These are phyloP conservation scores for Hirundichthys speculiger DNA, from an alignment of 2,113 vertebrate species.

Conservation along the genomic window DNA sequence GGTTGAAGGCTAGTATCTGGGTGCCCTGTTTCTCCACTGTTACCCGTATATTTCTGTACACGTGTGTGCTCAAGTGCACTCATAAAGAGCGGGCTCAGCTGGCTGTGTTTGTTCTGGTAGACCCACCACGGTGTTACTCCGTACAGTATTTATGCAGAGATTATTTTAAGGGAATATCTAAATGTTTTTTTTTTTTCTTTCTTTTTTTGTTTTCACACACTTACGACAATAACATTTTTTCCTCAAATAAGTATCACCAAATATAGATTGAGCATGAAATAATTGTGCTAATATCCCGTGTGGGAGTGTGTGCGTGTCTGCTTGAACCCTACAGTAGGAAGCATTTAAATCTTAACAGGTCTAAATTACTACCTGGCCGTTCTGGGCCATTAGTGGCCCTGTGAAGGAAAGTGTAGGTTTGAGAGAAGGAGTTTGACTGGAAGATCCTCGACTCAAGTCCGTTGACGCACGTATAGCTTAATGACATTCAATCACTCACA, in stretches of 20 bases:
- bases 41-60: too few species aligned
- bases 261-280: neutral
- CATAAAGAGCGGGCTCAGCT: too few species aligned
- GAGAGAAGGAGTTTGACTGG: constrained; percentile 21
- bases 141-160: neutral
- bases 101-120: too few species aligned
- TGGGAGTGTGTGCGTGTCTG: neutral
- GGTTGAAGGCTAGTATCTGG: too few species aligned
- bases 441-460: constrained; percentile 24
- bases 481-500: constrained; percentile 62
- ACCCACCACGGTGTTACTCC: too few species aligned
- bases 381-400: constrained; percentile 37
- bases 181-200: too few species aligned
- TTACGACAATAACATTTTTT: too few species aligned
- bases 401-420: constrained; percentile 51
- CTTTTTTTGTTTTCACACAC: too few species aligned
- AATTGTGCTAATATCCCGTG: neutral
- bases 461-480: constrained; percentile 62
- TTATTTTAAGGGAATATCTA: neutral
- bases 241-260: neutral
- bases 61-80: too few species aligned
- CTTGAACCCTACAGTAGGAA: constrained; percentile 36
- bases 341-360: constrained; percentile 47
- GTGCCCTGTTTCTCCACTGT: too few species aligned
- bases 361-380: constrained; percentile 55